Evolutionary conservation across 53 echinoderm and acorn worm genomes (phyloP).

Genomic region (Holothuria leucospilota): DNA sequence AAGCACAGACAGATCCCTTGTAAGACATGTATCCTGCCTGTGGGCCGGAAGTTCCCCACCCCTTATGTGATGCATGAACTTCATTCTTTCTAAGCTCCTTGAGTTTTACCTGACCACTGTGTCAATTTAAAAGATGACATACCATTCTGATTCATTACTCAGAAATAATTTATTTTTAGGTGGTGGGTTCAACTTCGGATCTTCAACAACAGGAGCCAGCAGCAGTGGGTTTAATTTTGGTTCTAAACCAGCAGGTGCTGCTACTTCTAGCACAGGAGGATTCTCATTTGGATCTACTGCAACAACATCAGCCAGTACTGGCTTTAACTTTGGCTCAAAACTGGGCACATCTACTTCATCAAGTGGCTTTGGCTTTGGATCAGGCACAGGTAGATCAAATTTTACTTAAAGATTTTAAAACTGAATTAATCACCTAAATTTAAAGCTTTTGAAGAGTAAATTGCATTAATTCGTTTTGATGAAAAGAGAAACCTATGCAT

Average conservation of each 20-base stretch:
- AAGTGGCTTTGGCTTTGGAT: conserved; percentile 38
- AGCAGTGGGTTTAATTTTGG: conserved; percentile 70
- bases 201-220: conserved; percentile 53
- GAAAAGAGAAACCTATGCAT: too few relatives aligned
- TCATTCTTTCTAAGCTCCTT: too few relatives aligned
- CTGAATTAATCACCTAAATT: not conserved
- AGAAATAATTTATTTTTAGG: too few relatives aligned
- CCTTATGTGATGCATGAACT: too few relatives aligned
- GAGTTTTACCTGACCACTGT: too few relatives aligned
- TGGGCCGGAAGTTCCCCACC: too few relatives aligned
- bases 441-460: too few relatives aligned
- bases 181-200: conserved; percentile 23
- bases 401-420: not conserved
- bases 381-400: not conserved
- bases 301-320: conserved; percentile 55
- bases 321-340: conserved; percentile 71
- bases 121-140: too few relatives aligned
- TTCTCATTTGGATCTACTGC: conserved; percentile 49
- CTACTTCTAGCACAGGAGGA: not conserved
- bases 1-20: too few relatives aligned
- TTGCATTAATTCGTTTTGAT: too few relatives aligned
- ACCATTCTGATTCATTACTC: too few relatives aligned
- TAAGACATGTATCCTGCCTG: too few relatives aligned
- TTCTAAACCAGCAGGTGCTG: conserved; percentile 22
- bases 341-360: conserved; percentile 22